phyloP scores from a whole-genome alignment of 2,113 vertebrate genomes.

The Bufo bufo region DNA sequence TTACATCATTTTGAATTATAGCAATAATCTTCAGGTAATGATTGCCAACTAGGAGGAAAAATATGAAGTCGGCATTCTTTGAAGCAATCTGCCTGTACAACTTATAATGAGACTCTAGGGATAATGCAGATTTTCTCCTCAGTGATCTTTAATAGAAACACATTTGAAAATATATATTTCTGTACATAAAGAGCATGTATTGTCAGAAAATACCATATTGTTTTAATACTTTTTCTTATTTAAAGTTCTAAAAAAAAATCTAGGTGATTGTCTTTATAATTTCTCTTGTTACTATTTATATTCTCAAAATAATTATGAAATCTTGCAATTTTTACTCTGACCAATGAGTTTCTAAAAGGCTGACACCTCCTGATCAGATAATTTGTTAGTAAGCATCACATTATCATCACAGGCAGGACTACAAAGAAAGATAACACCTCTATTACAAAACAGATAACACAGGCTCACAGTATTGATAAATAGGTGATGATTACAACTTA shows the following conservation, averaged over 20 bases:
- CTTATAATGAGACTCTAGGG: slow-evolving; percentile 38
- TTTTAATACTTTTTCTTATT: not conserved
- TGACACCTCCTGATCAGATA: too few relatives aligned
- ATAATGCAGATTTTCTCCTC: not conserved
- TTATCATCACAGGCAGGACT: too few relatives aligned
- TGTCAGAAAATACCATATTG: not conserved
- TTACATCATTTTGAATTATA: slow-evolving; percentile 39
- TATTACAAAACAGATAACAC: too few relatives aligned
- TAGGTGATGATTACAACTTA: too few relatives aligned
- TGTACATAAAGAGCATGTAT: not conserved
- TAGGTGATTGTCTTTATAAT: not conserved
- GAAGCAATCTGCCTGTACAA: slow-evolving; percentile 19
- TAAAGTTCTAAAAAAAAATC: not conserved
- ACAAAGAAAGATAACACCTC: too few relatives aligned
- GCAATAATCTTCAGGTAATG: slow-evolving; percentile 27
- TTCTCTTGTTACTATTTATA: not conserved
- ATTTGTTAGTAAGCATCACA: too few relatives aligned
- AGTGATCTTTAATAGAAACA: slow-evolving; percentile 14
- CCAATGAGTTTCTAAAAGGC: too few relatives aligned
- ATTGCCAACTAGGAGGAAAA: not conserved
- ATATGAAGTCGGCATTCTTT: slow-evolving; percentile 18
- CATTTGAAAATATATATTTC: not conserved
- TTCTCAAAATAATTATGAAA: not conserved
- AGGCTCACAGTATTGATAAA: too few relatives aligned
- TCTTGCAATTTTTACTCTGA: too few relatives aligned